A percentile compares a stretch with the other conserved stretches of the same genome.
Evolutionary conservation across 2,888 invertebrate genomes (phyloP).

Genomic region (Nomada goodeniana): DNA sequence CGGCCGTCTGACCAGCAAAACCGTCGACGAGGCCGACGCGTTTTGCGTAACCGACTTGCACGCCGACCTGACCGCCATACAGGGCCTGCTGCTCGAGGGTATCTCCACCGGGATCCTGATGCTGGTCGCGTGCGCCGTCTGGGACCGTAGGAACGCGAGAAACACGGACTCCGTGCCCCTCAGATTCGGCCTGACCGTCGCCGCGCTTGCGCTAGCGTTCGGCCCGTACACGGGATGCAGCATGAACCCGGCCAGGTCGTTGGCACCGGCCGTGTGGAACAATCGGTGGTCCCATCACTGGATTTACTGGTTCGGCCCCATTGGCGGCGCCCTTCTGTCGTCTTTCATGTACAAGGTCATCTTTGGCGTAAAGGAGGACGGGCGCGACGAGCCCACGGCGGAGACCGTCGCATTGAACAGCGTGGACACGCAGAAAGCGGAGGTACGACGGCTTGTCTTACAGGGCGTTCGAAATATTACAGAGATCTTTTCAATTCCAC

Average conservation of each 20-base stretch:
- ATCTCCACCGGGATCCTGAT: conserved; percentile 82
- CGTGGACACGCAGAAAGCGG: conserved; percentile 73
- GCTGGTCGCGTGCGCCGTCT: conserved; percentile 82
- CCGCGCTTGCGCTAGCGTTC: conserved; percentile 80
- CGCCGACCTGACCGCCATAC: conserved; percentile 71
- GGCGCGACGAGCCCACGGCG: conserved; percentile 61
- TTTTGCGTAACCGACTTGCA: conserved; percentile 82
- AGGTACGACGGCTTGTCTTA: conserved; percentile 58
- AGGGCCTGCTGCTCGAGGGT: conserved; percentile 82
- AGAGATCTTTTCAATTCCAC: too few species aligned
- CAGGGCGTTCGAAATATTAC: too few species aligned
- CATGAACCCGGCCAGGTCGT: conserved; percentile 88
- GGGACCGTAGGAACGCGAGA: conserved; percentile 82
- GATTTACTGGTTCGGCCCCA: conserved; percentile 83
- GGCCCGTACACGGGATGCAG: conserved; percentile 88
- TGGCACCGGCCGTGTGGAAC: conserved; percentile 83
- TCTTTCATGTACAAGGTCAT: conserved; percentile 76
- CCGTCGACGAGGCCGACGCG: conserved; percentile 21
- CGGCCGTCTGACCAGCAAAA: conserved; percentile 54
- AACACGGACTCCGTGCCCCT: conserved; percentile 82
- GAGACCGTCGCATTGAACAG: conserved; percentile 78
- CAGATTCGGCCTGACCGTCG: conserved; percentile 83
- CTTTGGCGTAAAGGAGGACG: conserved; percentile 65
- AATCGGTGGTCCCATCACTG: conserved; percentile 81
- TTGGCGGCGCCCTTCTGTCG: conserved; percentile 77